Base-by-base conservation (phyloP, 2,888 invertebrate genomes). In the Oligia latruncula region DNA sequence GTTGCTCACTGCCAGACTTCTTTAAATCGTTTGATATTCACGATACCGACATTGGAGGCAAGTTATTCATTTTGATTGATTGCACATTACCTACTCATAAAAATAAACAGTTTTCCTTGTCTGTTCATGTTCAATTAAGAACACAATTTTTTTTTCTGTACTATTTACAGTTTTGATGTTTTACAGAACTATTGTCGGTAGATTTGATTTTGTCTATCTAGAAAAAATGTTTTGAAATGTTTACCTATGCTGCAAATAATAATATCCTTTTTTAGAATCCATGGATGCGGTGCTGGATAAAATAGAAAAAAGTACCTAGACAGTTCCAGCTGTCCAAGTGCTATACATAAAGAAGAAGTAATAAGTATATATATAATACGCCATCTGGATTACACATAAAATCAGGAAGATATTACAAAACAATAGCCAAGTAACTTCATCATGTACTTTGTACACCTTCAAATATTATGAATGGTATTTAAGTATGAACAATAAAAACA, bases 1-100 rank as follows among this genome's bases (percentile, higher is more conserved):
- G 90, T 64, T 90, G 90, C 49, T 70, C 79, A 0, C 43, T 91
- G 11, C 23, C 74, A 0, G 88, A 88, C 17, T 90, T 90, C 73
- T 49, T 81, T 0, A 5, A 71, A 52, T 82, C 80, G 11, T 88
- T 90, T 35, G 75, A 77, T 49, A 73, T 85, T 9, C 70, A 23
- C 2, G 60, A 15, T 20, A 73, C 74, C 13, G 46, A 64, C 1
- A 70, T 88, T 68, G 90, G 87, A 79, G 84, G 88, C 20, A 78
- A 89, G 77, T 73, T 35, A 29, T 58, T 68, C 0, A 15, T 17
- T 79, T 66, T 60, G 15, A 0, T 70, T 60, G n/a, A 13, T 1
- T 29, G 17, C 0, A 76, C 11, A 43, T n/a, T 46, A 11, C 29
- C 29, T 29, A 29, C 4, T 46, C 8, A n/a, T 20, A 43, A 13